These are phyloP conservation scores for Sander lucioperca DNA, from an alignment of 2,113 vertebrate species.

Conservation along the genomic window DNA sequence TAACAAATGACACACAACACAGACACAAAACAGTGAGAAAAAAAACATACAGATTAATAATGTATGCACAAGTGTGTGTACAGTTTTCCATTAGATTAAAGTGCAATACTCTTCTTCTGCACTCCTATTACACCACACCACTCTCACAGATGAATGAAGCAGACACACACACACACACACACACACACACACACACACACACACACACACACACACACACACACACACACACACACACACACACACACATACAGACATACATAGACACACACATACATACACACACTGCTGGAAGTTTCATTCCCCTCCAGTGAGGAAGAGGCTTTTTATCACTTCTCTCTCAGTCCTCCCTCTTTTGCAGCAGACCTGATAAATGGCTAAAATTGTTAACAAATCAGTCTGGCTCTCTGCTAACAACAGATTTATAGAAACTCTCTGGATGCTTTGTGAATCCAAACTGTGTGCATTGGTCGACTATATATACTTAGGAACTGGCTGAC, in stretches of 20 bases:
- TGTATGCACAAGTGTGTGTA: too few species aligned
- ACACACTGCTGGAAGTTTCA: conserved; percentile 25
- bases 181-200: conserved; percentile 25
- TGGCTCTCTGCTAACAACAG: conserved; percentile 13
- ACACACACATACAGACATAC: conserved; percentile 24
- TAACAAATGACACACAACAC: conserved; percentile 1
- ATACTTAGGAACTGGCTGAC: conserved; percentile 3
- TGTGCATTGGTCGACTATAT: neutral
- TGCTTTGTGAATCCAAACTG: conserved; percentile 26
- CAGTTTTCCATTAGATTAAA: conserved; percentile 3
- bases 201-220: conserved; percentile 28
- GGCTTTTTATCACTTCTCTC: conserved; percentile 48
- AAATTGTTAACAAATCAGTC: conserved; percentile 38
- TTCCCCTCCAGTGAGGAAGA: conserved; percentile 34
- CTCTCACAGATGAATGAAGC: conserved; percentile 54
- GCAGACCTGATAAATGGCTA: conserved; percentile 32
- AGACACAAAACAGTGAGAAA: too few species aligned
- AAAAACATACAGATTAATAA: too few species aligned
- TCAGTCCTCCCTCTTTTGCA: conserved; percentile 9
- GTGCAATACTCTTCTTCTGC: conserved; percentile 46
- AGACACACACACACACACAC: conserved; percentile 23
- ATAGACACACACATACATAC: conserved; percentile 20
- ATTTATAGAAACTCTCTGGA: conserved; percentile 29
- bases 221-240: conserved; percentile 24
- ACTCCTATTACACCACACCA: conserved; percentile 50